Conservation (phyloP, 1,140 invertebrate genomes). For the Luehdorfia chinensis region DNA sequence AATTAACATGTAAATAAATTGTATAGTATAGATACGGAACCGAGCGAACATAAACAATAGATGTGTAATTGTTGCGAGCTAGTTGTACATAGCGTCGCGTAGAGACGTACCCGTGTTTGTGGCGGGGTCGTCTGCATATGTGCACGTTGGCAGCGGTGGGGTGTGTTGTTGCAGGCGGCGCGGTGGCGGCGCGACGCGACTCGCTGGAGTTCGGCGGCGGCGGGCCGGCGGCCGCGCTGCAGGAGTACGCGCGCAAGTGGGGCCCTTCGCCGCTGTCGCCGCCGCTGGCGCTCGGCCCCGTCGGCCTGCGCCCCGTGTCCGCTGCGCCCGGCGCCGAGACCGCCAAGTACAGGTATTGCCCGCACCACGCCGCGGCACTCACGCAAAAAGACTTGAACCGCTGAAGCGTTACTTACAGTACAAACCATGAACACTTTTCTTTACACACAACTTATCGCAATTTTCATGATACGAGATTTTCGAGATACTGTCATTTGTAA, state of each 20-base stretch:
- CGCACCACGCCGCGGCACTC: conserved; percentile 6
- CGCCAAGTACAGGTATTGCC: conserved; percentile 82
- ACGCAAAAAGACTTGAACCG: no score
- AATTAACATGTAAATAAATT: no score
- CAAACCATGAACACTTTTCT: no score
- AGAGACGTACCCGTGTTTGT: conserved; percentile 4
- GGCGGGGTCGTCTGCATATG: background rate
- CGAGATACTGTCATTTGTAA: no score
- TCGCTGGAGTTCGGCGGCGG: conserved; percentile 69
- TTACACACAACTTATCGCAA: no score
- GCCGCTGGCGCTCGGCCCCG: conserved; percentile 65
- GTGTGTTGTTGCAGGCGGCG: conserved; percentile 54
- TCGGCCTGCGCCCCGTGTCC: conserved; percentile 80
- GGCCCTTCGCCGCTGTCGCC: conserved; percentile 70
- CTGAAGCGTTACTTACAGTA: no score
- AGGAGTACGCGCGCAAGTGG: conserved; percentile 75
- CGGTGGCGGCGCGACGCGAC: conserved; percentile 55
- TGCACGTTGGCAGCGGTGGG: background rate
- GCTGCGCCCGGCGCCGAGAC: conserved; percentile 95
- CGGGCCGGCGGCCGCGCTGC: conserved; percentile 55
- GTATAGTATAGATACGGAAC: no score
- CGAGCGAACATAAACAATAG: no score
- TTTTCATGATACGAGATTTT: no score
- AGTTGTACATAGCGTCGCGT: conserved; percentile 12
- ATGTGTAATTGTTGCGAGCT: no score